Base-by-base conservation (phyloP, 2,113 vertebrate genomes). In the Chionomys nivalis region DNA sequence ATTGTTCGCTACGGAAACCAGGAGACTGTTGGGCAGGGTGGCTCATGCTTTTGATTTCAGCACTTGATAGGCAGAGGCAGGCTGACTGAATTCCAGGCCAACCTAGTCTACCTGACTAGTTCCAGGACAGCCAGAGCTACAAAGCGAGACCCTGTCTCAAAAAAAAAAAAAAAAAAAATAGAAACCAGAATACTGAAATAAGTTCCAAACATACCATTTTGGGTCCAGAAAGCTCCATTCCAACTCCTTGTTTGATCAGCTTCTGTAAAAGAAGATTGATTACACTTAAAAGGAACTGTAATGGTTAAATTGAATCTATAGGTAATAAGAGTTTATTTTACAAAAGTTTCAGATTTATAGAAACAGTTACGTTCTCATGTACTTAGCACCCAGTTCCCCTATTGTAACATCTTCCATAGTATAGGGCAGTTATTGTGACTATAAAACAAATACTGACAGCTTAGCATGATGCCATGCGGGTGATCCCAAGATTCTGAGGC, bases 201-300 rank as follows among this genome's bases (percentile, higher is more conserved):
- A 42, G 39, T 93, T 49, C 52, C 61, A 81, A n/a, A 88, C 52
- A 68, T 21, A 91, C 23, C 83, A 93, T 94, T 96, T 87, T 4
- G 52, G 24, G 12, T 72, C 86, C 44, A 66, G 58, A 96, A 96
- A 95, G 31, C 76, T 72, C 90, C 61, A 11, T 94, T 96, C 63
- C 92, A 93, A 81, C 52, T 94, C 90, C 96, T 87, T 95, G 87
- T 82, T 96, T 96, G 85, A 93, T 93, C 39, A 88, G 90, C 92
- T 79, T 94, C 79, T 94, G 47, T 96, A 93, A 96, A 89, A 94
- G 75, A 72, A 19, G 26, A 66, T 90, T 94, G 96, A 94, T 96
- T 87, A 95, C 75, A 89, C 87, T 90, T 93, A 97, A 94, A 93
- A 95, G 66, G n/a, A 78, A 77, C 81, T 89, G 39, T 95, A 90